A percentile compares a stretch with the other conserved stretches of the same genome.
These are phyloP conservation scores for Gymnocephalus cernua DNA, from an alignment of 2,113 vertebrate species.

Conservation along the genomic window DNA sequence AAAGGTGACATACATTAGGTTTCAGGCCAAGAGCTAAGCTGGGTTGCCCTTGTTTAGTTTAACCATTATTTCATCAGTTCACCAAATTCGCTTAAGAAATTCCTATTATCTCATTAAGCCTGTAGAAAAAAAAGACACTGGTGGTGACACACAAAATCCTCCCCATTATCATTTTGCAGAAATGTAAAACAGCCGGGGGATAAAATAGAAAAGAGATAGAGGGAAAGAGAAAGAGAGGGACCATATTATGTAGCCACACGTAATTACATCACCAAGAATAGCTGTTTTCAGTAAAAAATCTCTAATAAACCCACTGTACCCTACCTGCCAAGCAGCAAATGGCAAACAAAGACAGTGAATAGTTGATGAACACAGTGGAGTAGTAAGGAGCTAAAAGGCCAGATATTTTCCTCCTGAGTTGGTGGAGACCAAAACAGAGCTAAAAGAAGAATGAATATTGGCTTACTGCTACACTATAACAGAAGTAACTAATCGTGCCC, in stretches of 20 bases:
- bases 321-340: not conserved
- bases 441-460: not conserved
- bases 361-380: not conserved
- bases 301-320: not conserved
- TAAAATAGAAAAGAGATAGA: not conserved
- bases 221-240: not conserved
- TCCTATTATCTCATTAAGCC: conserved; percentile 11
- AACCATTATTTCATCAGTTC: conserved; percentile 10
- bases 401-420: not conserved
- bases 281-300: not conserved
- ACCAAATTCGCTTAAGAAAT: not conserved
- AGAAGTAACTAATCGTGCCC: too few relatives aligned
- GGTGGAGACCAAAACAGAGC: not conserved
- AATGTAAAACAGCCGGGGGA: not conserved
- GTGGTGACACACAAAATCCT: not conserved
- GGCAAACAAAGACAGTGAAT: not conserved
- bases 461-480: not conserved
- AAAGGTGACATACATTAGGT: conserved; percentile 12
- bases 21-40: conserved; percentile 13
- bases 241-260: not conserved
- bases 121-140: not conserved
- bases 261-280: not conserved
- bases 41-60: not conserved
- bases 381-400: not conserved
- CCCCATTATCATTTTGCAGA: not conserved